These are phyloP conservation scores for Caenorhabditis remanei DNA, from an alignment of 1,140 invertebrate species.

Conservation along the genomic window DNA sequence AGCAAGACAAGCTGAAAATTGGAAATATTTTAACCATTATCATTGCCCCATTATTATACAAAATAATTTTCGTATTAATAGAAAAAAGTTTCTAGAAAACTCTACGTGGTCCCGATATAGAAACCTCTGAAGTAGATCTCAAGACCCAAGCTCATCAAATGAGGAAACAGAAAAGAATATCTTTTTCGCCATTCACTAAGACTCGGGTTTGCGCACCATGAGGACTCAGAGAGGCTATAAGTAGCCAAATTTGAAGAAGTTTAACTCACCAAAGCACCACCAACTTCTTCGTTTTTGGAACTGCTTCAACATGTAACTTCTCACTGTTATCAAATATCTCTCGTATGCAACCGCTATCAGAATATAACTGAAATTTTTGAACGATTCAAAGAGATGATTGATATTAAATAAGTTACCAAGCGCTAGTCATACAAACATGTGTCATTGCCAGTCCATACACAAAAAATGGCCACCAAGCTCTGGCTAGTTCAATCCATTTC, in stretches of 20 bases:
- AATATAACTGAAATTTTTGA: slow-evolving; percentile 33
- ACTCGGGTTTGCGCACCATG: slow-evolving; percentile 1
- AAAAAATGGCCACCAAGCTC: slow-evolving; percentile 58
- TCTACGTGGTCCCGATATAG: not conserved
- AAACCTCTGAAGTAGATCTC: not conserved
- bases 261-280: slow-evolving; percentile 36
- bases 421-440: slow-evolving; percentile 57
- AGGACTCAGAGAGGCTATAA: not conserved
- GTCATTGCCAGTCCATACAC: slow-evolving; percentile 60
- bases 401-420: slow-evolving; percentile 19
- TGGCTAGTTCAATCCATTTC: slow-evolving; percentile 53
- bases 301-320: slow-evolving; percentile 51
- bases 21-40: not conserved
- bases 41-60: not conserved
- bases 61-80: no score
- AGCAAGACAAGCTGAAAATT: slow-evolving; percentile 19
- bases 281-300: slow-evolving; percentile 56
- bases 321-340: slow-evolving; percentile 53
- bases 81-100: no score
- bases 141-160: not conserved
- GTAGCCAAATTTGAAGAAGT: not conserved
- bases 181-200: slow-evolving; percentile 25
- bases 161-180: not conserved
- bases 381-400: not conserved
- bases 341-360: slow-evolving; percentile 45